Evolutionary conservation across 2,797 vertebrate species (phyloP).

Genomic region (Mionectes olivaceus): DNA sequence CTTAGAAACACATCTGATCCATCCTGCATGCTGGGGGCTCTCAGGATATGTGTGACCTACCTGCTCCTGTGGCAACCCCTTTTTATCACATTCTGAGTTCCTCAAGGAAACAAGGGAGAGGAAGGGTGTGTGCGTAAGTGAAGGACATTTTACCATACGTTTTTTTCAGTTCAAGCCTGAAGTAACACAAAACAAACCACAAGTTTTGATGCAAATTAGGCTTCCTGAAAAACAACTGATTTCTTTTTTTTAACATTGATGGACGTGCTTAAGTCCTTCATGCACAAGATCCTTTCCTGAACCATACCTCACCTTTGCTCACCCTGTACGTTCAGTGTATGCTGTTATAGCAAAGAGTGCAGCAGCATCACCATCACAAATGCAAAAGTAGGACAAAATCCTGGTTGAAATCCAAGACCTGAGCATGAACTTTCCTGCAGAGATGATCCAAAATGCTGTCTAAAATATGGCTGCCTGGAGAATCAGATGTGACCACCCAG

Average conservation of each 20-base stretch:
- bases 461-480: not conserved
- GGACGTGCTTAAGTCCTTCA: not conserved
- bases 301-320: not conserved
- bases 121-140: not conserved
- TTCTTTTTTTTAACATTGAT: not conserved
- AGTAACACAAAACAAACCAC: not conserved
- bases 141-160: not conserved
- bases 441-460: not conserved
- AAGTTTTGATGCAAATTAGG: not conserved
- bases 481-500: not conserved
- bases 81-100: not conserved
- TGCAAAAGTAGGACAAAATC: not conserved
- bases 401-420: not conserved
- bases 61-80: not conserved
- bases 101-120: not conserved
- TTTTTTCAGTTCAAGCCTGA: not conserved
- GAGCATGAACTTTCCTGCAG: not conserved
- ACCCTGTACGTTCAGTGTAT: not conserved
- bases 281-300: not conserved
- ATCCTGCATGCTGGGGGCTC: not conserved
- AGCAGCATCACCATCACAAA: not conserved
- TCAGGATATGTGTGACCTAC: not conserved
- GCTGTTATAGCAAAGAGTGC: not conserved
- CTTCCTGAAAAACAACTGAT: not conserved
- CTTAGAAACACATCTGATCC: not conserved